Conservation (phyloP, 1,140 invertebrate species). For the Scaptomyza hsui region DNA sequence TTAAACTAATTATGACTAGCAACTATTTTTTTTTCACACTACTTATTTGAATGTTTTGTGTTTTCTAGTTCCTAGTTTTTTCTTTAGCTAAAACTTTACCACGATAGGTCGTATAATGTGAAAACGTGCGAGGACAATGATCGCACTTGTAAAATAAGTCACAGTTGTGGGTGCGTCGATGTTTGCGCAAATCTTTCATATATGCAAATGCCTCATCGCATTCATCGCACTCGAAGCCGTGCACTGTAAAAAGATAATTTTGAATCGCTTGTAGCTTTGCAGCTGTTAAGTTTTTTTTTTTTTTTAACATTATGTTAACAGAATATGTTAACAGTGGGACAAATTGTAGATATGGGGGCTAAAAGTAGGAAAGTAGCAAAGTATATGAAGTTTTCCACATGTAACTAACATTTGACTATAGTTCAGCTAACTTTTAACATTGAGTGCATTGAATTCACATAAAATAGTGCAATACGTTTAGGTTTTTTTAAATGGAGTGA, state of each 20-base stretch:
- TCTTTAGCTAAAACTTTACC: conserved; percentile 53
- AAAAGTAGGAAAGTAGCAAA: not conserved
- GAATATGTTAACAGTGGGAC: conserved; percentile 20
- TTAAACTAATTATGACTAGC: conserved; percentile 10
- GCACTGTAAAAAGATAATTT: conserved; percentile 71
- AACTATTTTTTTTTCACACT: conserved; percentile 1
- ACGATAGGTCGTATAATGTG: conserved; percentile 84
- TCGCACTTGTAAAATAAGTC: conserved; percentile 86
- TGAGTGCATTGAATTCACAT: not conserved
- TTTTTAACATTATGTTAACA: conserved; percentile 35
- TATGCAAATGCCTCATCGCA: conserved; percentile 85
- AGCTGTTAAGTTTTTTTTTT: not conserved
- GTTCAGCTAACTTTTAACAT: not conserved
- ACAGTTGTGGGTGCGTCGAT: conserved; percentile 86
- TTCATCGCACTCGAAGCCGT: conserved; percentile 84
- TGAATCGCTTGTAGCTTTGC: conserved; percentile 41
- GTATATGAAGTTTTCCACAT: not conserved
- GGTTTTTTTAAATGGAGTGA: too few relatives aligned
- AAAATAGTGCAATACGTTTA: not conserved
- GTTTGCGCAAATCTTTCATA: conserved; percentile 85
- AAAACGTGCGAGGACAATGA: conserved; percentile 85
- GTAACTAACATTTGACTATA: not conserved
- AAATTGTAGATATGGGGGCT: not conserved
- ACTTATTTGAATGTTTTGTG: not conserved
- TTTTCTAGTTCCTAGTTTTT: not conserved